Percentiles rank a stretch among this genome's conserved stretches.
These are phyloP conservation scores for Emys orbicularis DNA, from an alignment of 2,797 vertebrate species.

Conservation along the genomic window DNA sequence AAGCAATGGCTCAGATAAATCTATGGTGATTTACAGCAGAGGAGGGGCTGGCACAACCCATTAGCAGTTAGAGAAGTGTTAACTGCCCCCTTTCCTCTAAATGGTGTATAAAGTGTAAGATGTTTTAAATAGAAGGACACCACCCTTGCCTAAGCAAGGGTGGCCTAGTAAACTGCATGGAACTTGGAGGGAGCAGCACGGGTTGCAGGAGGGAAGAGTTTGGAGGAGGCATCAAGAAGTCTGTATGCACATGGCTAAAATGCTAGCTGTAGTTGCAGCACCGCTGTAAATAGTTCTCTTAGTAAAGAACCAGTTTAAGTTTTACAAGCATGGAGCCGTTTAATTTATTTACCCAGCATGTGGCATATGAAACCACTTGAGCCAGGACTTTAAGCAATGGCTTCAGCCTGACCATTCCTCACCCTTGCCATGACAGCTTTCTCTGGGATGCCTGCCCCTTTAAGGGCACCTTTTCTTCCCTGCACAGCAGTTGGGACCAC, in stretches of 20 bases:
- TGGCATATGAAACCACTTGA: not conserved
- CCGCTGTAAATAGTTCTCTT: not conserved
- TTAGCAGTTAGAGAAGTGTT: not conserved
- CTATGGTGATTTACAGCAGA: not conserved
- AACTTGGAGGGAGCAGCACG: not conserved
- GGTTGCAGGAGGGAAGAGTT: not conserved
- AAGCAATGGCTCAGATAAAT: not conserved
- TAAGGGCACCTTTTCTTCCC: not conserved
- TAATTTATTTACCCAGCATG: not conserved
- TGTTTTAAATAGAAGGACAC: rapidly evolving
- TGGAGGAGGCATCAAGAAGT: not conserved
- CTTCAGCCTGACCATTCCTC: not conserved
- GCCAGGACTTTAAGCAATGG: rapidly evolving
- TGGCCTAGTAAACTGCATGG: not conserved
- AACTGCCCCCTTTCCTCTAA: not conserved
- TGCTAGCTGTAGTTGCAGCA: not conserved
- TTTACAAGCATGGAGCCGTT: not conserved
- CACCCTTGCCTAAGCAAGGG: not conserved
- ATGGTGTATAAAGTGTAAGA: not conserved
- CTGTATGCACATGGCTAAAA: not conserved
- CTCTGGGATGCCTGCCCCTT: not conserved
- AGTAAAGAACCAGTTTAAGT: not conserved
- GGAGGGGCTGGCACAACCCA: rapidly evolving
- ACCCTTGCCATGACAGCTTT: not conserved
- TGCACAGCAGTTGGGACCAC: not conserved